Evolutionary conservation across 2,888 invertebrate genomes (phyloP), one percentile per base, ranked within the genome.

Genomic region (Tetropium fuscum): DNA sequence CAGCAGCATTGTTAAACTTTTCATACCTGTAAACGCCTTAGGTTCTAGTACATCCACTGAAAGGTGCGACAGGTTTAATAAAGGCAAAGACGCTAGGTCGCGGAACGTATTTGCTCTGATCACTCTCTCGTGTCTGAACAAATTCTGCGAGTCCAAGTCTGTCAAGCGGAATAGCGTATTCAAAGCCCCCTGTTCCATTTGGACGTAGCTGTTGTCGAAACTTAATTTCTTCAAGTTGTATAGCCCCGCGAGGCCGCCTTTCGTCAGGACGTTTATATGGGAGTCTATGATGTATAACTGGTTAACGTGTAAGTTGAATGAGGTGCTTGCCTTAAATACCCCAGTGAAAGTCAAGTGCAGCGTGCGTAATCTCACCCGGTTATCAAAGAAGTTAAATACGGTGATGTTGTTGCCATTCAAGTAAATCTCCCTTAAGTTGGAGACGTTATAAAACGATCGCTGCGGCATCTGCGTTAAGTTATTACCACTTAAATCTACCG

Each of bases 401-500:
- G 60, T 47, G 15, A 60, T 41, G 22, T 43, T 22, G 11, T 60
- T 60, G 1, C 51, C 51, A 1, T 41, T 43, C 18, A 60, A 27
- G 22, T 41, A 22, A 4, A 60, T 10, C 3, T 19, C 3, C 10
- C 3, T 30, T 10, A 58, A 13, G 4, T 40, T 47, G 8, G 20
- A 11, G 3, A 32, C 30, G 8, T 53, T 11, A 11, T 32, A 16
- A 22, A 58, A 53, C 3, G 53, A 25, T 8, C 40, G 8, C 1
- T 30, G 40, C 0, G 58, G 58, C 10, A 58, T 16, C 5, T 22
- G 30, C 4, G 8, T 20, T 20, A 60, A 41, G 11, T 53, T 45
- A 20, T 60, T 60, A 7, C 34, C n/a, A 3, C 60, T 53, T 5
- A 60, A 10, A 30, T 60, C 60, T 18, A 60, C 8, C 6, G 10